Evolutionary conservation across 2,113 vertebrate genomes (phyloP).

Genomic region (Fregata magnificens): DNA sequence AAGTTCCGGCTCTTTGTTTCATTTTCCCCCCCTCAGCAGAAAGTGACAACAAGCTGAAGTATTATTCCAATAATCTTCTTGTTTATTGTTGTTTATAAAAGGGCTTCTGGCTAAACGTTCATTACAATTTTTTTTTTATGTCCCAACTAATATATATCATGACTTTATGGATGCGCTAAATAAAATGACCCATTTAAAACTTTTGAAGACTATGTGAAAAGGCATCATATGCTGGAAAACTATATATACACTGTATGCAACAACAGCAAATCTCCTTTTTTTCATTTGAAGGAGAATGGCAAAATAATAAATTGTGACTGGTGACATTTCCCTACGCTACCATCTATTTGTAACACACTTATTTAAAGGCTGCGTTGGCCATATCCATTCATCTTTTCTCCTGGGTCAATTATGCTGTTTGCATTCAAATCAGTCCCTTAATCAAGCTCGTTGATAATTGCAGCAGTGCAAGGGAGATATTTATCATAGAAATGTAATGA

Average conservation of each 20-base stretch:
- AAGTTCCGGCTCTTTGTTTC: background rate
- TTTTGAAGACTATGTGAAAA: background rate
- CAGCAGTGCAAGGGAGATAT: background rate
- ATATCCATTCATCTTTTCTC: slow-evolving; percentile 33
- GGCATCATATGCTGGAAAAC: background rate
- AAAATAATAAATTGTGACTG: background rate
- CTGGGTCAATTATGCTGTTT: slow-evolving; percentile 44
- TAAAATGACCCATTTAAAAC: background rate
- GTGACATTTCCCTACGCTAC: slow-evolving; percentile 12
- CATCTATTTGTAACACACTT: slow-evolving; percentile 14
- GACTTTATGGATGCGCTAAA: background rate
- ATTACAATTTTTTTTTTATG: background rate
- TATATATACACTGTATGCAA: background rate
- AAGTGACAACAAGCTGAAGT: slow-evolving; percentile 16
- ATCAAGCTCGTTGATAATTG: slow-evolving; percentile 37
- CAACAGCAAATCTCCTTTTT: background rate
- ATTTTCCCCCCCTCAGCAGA: background rate
- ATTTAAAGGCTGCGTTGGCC: background rate
- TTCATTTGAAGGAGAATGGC: background rate
- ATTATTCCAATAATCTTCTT: slow-evolving; percentile 22
- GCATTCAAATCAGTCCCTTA: slow-evolving; percentile 57
- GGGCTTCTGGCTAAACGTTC: background rate
- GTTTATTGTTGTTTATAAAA: slow-evolving; percentile 9
- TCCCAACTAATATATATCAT: background rate
- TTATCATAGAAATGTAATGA: slow-evolving; percentile 7